Conservation (phyloP, 2,888 invertebrate genomes). For the Silvanus unidentatus region DNA sequence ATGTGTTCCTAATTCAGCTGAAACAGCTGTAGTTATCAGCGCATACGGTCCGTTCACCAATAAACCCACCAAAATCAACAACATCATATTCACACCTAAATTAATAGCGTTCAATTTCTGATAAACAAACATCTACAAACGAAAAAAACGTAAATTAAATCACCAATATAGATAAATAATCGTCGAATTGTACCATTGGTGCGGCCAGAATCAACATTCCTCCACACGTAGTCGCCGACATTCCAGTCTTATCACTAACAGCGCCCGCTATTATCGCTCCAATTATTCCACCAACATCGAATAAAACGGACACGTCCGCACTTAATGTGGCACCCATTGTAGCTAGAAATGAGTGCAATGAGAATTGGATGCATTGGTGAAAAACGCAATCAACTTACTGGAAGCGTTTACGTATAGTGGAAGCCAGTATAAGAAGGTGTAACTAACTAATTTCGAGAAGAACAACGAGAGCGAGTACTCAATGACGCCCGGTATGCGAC, state of each 20-base stretch:
- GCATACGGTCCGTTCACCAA: constrained; percentile 95
- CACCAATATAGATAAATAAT: constrained; percentile 7
- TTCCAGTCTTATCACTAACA: constrained; percentile 74
- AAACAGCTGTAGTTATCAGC: constrained; percentile 92
- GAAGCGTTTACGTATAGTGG: constrained; percentile 81
- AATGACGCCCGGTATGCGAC: constrained; percentile 84
- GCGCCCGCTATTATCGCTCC: constrained; percentile 87
- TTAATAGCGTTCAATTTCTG: constrained; percentile 58
- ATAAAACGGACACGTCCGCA: constrained; percentile 73
- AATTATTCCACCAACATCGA: constrained; percentile 84
- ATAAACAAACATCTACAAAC: constrained; percentile 70
- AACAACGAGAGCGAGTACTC: constrained; percentile 91
- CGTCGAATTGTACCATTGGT: constrained; percentile 67
- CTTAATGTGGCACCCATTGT: constrained; percentile 61
- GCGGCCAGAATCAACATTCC: constrained; percentile 74
- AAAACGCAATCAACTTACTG: constrained; percentile 57
- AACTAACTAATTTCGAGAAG: constrained; percentile 94
- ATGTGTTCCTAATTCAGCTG: constrained; percentile 90
- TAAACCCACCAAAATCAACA: constrained; percentile 70
- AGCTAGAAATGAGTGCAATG: constrained; percentile 52
- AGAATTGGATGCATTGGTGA: constrained; percentile 5
- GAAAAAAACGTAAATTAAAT: no score
- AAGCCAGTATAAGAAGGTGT: constrained; percentile 95
- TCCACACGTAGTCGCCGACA: constrained; percentile 83
- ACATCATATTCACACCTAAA: constrained; percentile 55